Conservation (phyloP, 2,113 vertebrate species). For the Hyla sarda region DNA sequence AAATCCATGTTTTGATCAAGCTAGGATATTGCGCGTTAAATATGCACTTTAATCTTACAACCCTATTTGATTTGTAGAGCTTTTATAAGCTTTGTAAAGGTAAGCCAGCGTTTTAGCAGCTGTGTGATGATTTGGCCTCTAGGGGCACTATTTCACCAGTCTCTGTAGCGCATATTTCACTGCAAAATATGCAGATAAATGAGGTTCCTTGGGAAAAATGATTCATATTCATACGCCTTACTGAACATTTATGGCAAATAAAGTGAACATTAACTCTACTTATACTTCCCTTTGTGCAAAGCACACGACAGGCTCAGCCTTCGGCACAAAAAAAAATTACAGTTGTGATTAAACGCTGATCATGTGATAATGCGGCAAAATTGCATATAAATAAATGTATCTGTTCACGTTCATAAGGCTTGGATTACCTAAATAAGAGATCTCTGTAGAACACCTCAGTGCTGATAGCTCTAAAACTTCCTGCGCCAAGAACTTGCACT, state of each 20-base stretch:
- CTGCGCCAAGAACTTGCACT: background rate
- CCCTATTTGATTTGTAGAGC: slow-evolving; percentile 14
- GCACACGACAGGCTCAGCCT: background rate
- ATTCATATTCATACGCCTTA: slow-evolving; percentile 29
- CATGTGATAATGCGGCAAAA: background rate
- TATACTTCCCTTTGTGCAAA: background rate
- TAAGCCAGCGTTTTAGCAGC: background rate
- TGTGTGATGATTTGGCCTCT: slow-evolving; percentile 24
- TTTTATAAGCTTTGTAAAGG: slow-evolving; percentile 17
- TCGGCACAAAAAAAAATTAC: background rate
- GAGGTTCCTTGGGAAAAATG: slow-evolving; percentile 27
- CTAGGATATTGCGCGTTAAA: too few relatives aligned
- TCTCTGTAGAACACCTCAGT: background rate
- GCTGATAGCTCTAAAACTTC: background rate
- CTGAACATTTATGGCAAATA: slow-evolving; percentile 13
- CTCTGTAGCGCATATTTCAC: slow-evolving; percentile 4
- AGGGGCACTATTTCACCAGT: background rate
- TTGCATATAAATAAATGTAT: background rate
- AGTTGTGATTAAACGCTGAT: slow-evolving; percentile 17
- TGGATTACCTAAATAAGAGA: background rate
- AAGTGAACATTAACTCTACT: slow-evolving; percentile 12
- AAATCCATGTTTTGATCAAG: background rate
- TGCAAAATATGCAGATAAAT: slow-evolving; percentile 33
- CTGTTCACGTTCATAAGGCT: background rate
- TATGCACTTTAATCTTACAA: background rate